A percentile compares a stretch with the other conserved stretches of the same genome.
phyloP scores from a whole-genome alignment of 2,888 invertebrate genomes.

The Caenorhabditis sinica region DNA sequence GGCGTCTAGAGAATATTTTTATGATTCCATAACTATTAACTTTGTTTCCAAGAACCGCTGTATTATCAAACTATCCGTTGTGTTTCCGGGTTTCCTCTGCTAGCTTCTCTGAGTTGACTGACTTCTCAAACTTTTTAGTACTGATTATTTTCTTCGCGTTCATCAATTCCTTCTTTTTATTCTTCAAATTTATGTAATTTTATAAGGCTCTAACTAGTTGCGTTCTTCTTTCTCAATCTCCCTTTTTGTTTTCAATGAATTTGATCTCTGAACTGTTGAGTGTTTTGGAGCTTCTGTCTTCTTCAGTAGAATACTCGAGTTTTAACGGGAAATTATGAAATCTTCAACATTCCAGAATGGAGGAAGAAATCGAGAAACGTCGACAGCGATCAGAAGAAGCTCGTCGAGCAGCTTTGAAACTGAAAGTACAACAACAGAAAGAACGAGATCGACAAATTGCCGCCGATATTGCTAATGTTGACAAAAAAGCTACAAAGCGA shows the following conservation, averaged over 20 bases:
- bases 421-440: slow-evolving; percentile 51
- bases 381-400: slow-evolving; percentile 64
- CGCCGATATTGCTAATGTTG: slow-evolving; percentile 55
- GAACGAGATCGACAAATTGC: slow-evolving; percentile 60
- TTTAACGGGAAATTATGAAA: slow-evolving; percentile 5
- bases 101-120: neutral
- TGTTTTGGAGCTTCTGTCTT: neutral
- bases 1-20: neutral
- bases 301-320: neutral
- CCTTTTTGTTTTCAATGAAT: slow-evolving; percentile 2
- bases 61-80: neutral
- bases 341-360: neutral
- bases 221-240: neutral
- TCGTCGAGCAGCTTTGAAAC: slow-evolving; percentile 64
- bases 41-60: neutral
- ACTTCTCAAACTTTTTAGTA: neutral
- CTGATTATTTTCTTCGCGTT: neutral
- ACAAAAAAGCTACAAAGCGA: slow-evolving; percentile 67
- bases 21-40: neutral
- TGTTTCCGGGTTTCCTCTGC: neutral
- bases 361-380: slow-evolving; percentile 39
- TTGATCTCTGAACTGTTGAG: slow-evolving; percentile 1
- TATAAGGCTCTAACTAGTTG: neutral
- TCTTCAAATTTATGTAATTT: neutral
- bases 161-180: neutral